Conservation (phyloP, 2,113 vertebrate species). For the Malurus cyaneus region DNA sequence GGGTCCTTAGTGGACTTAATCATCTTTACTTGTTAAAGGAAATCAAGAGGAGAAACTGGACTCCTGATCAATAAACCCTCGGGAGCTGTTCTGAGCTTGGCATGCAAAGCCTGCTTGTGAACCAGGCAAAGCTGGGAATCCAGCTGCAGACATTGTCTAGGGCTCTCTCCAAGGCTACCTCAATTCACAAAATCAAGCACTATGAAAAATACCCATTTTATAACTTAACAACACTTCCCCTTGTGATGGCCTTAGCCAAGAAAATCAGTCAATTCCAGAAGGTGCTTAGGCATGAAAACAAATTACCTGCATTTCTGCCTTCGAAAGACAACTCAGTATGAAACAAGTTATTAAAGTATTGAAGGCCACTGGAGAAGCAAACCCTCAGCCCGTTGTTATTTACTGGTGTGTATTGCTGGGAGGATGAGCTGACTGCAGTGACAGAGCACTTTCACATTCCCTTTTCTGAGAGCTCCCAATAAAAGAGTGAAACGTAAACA, state of each 20-base stretch:
- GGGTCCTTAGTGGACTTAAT: not conserved
- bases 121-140: not conserved
- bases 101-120: not conserved
- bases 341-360: not conserved
- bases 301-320: not conserved
- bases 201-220: not conserved
- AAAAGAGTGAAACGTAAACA: not conserved
- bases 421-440: not conserved
- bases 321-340: not conserved
- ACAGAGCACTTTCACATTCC: not conserved
- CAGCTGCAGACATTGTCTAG: not conserved
- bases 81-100: not conserved
- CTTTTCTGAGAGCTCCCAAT: not conserved
- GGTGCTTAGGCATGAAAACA: not conserved
- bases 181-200: not conserved
- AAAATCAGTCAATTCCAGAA: not conserved
- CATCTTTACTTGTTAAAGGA: not conserved
- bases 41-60: not conserved
- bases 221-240: not conserved
- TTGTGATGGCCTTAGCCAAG: not conserved
- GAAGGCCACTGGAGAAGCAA: not conserved
- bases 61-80: not conserved
- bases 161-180: not conserved
- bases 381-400: not conserved
- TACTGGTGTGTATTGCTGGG: not conserved